These are phyloP conservation scores for Teinopalpus imperialis DNA, from an alignment of 2,888 invertebrate species.

Conservation along the genomic window DNA sequence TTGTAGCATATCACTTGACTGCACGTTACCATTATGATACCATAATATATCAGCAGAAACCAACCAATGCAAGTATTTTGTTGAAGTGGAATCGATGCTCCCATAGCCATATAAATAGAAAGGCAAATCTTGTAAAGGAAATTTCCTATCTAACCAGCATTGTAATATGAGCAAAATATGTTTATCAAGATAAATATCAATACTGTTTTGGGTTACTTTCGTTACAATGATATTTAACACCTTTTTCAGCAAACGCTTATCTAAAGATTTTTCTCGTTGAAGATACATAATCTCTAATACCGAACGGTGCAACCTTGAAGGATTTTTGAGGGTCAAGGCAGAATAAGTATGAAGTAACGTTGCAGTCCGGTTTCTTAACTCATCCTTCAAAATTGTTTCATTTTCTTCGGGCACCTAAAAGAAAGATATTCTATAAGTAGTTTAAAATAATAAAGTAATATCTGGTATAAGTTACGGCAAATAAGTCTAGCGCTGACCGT, in stretches of 20 bases:
- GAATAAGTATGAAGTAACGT: constrained; percentile 81
- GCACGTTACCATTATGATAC: constrained; percentile 52
- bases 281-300: constrained; percentile 78
- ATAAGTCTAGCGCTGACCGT: too few species aligned
- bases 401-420: constrained; percentile 60
- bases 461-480: too few species aligned
- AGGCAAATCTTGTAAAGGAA: constrained; percentile 64
- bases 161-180: constrained; percentile 74
- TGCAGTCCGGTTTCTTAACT: constrained; percentile 79
- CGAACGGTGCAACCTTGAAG: constrained; percentile 73
- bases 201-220: constrained; percentile 41
- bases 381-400: constrained; percentile 76
- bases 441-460: too few species aligned
- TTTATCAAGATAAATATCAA: constrained; percentile 55
- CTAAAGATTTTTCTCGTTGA: constrained; percentile 73
- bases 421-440: too few species aligned
- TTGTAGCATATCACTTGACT: constrained; percentile 44
- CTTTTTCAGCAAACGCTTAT: constrained; percentile 61
- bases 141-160: constrained; percentile 69
- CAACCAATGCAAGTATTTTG: constrained; percentile 68
- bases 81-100: constrained; percentile 55
- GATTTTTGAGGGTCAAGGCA: constrained; percentile 75
- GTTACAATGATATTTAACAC: constrained; percentile 61
- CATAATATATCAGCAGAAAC: constrained; percentile 68
- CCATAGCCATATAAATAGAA: constrained; percentile 59